Evolutionary conservation across 1,140 invertebrate species (phyloP), one percentile per base, ranked within the genome.

Genomic region (Pseudobourletiella spinata): DNA sequence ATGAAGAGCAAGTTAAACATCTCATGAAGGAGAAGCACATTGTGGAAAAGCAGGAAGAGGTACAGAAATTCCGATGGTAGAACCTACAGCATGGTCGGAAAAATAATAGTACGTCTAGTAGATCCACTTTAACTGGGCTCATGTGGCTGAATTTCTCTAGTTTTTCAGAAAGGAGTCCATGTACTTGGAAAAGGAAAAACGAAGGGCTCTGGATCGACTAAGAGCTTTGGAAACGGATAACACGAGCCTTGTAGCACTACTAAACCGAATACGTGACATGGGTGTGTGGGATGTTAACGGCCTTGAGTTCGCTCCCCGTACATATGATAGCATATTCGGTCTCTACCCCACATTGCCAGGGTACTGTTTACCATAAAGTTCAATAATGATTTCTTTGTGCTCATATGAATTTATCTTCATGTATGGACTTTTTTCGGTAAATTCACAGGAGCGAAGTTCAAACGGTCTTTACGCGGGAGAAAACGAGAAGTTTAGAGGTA

Each of bases 201-300:
- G 26, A n/a, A 52, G 54, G 35, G 44, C 46, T 24, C 22, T 25
- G 30, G 60, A 57, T 11, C 16, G 54, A 15, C 28, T 62, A n/a
- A 42, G 57, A 18, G 22, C 22, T 25, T 39, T 63, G 22, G 43
- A 58, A n/a, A 63, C 39, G 6, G 61, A 63, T 22, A 63, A 63
- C 29, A 28, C 57, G 14, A 51, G 24, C 46, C 35, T 63, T 18
- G 25, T 63, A 24, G 52, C 55, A 1, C 43, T 63, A 11, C 30
- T 63, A 2, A 32, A 44, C 30, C 43, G 61, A 6, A 43, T 63
- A 32, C 22, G 61, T 14, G 61, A 63, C 26, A 61, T 63, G 54
- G 63, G 64, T 16, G 61, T 65, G 8, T 69, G 67, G 67, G 67
- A 69, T 46, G 51, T 69, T 2, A 59, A 30, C 48, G 67, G 64